These are phyloP conservation scores for Agrotis segetum DNA, from an alignment of 2,888 invertebrate species.

Conservation along the genomic window DNA sequence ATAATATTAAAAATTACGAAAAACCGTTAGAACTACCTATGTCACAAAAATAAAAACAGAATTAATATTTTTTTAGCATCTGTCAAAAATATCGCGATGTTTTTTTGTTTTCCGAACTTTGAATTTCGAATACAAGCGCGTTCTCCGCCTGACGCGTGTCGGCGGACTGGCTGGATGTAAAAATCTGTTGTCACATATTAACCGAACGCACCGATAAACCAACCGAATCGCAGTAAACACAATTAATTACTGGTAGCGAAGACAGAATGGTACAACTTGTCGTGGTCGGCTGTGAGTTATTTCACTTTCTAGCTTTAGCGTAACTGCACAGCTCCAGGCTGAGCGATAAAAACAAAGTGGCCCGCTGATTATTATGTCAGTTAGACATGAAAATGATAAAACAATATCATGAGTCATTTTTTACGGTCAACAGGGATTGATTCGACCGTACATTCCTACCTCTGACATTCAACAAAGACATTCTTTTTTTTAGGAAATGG, in stretches of 20 bases:
- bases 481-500: no score
- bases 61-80: constrained; percentile 13
- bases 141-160: constrained; percentile 74
- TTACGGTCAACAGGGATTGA: neutral
- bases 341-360: constrained; percentile 66
- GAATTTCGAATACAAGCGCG: constrained; percentile 69
- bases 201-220: constrained; percentile 85
- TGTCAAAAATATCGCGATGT: constrained; percentile 62
- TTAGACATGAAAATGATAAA: constrained; percentile 63
- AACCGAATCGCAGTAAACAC: constrained; percentile 81
- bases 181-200: constrained; percentile 77
- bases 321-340: constrained; percentile 49
- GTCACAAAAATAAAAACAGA: constrained; percentile 26
- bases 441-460: neutral
- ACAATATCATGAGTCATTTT: constrained; percentile 35
- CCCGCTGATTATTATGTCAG: constrained; percentile 66
- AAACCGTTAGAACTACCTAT: constrained; percentile 16
- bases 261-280: constrained; percentile 68
- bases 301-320: constrained; percentile 82
- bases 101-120: constrained; percentile 60
- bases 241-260: constrained; percentile 71
- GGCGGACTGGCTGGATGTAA: constrained; percentile 79
- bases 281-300: constrained; percentile 74
- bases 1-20: neutral
- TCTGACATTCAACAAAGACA: no score